Base-by-base conservation (phyloP, 2,888 invertebrate genomes). In the Tetheella fluctuosa region DNA sequence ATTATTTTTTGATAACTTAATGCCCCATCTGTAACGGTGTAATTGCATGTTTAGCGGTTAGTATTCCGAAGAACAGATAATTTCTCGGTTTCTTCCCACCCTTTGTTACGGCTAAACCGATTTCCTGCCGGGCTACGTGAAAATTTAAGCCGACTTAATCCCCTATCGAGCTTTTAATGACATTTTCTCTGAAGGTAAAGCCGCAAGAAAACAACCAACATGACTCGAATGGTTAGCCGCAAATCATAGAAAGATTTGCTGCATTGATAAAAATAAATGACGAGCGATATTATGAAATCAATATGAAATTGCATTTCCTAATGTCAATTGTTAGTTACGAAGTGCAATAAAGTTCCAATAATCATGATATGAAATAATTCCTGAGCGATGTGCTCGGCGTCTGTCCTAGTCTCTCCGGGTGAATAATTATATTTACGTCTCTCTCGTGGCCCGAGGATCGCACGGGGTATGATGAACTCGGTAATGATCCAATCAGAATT, bases 281-380 rank as follows among this genome's bases (percentile, higher is more conserved):
- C 79, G 76, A 75, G 73, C 79, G 80, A 87, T 86, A 91, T 91
- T 91, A 91, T 90, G 87, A 86, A 92, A 93, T 92, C 93, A 92
- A 93, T 93, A 91, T 91, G 89, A 91, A 91, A 93, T 93, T 93
- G 91, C 91, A 92, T 91, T 91, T 91, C 91, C 92, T 93, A 92
- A 93, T 93, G 92, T 93, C 93, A 93, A 93, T 93, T 93, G 93
- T 93, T 92, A 91, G 91, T 92, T 93, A 91, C 93, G 84, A 90
- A 91, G 93, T 91, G 92, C 93, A 93, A 93, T 93, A 93, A 92
- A 91, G 91, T 91, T 91, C 91, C 92, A 91, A 92, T 92, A 91
- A 91, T 93, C 92, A 92, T 91, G 91, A 91, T 93, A 91, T 90
- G 90, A 82, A 90, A 91, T 92, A 93, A 93, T 93, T 92, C 83